Evolutionary conservation across 2,888 invertebrate species (phyloP).

Genomic region (Phyllotreta cruciferae): DNA sequence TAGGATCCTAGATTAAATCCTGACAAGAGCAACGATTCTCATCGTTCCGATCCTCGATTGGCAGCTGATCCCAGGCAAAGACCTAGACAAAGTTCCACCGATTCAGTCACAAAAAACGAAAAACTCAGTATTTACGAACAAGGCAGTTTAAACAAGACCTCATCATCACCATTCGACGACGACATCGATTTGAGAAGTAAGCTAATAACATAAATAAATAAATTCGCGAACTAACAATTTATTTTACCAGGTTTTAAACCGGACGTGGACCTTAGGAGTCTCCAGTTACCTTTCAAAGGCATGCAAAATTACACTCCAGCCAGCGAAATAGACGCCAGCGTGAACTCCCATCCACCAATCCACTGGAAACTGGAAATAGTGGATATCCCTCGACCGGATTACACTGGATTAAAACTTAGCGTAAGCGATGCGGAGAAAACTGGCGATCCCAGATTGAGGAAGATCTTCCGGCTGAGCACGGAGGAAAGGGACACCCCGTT

Average conservation of each 20-base stretch:
- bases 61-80: conserved; percentile 43
- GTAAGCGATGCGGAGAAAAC: conserved; percentile 75
- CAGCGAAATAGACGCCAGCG: conserved; percentile 84
- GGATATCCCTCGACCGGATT: conserved; percentile 77
- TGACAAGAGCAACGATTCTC: conserved; percentile 26
- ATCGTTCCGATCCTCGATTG: conserved; percentile 35
- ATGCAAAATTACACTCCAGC: conserved; percentile 82
- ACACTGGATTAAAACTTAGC: conserved; percentile 74
- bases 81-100: conserved; percentile 44
- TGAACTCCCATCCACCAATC: conserved; percentile 79
- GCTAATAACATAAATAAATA: conserved; percentile 9
- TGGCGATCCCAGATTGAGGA: conserved; percentile 77
- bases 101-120: conserved; percentile 48
- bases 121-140: conserved; percentile 69
- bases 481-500: conserved; percentile 69
- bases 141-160: conserved; percentile 66
- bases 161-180: conserved; percentile 61
- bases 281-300: conserved; percentile 79
- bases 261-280: conserved; percentile 77
- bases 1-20: conserved; percentile 37
- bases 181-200: conserved; percentile 67
- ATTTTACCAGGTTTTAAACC: conserved; percentile 57
- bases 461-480: conserved; percentile 73
- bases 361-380: conserved; percentile 68
- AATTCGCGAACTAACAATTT: not conserved